Base-by-base conservation (phyloP, 2,113 vertebrate species). In the Microtus oregoni region DNA sequence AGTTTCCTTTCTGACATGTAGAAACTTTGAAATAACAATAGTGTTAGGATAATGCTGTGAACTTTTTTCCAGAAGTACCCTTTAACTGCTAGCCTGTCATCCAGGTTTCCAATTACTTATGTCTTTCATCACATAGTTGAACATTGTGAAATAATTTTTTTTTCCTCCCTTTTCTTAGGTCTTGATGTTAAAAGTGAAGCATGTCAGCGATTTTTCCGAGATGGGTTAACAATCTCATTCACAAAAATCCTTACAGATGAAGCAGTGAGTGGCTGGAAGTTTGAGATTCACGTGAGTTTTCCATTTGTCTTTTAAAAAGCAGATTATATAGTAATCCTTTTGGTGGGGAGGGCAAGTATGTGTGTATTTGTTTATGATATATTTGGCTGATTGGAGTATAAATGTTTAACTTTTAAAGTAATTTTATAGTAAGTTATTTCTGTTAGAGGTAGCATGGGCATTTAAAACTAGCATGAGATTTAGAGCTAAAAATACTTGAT, bases 241-340 rank as follows among this genome's bases (percentile, higher is more conserved):
- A 99, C 99, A 97, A 99, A 99, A 99, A 99, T 99, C 98, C 99
- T 99, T 98, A 99, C 99, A 76, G 99, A 99, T 76, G 99, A 99
- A 98, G 99, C 99, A 96, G 99, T 99, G 98, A 99, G 99, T 50
- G 99, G 99, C 97, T 99, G 99, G 99, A 99, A 99, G 98, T 99
- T 99, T 99, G 99, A 99, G 97, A 99, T 99, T 98, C 99, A 99
- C 98, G 99, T 99, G 98, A 99, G 99, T 99, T 96, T 95, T 96
- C 26, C 30, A 28, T 95, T 92, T 96, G 47, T 82, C 52, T 90
- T 95, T 79, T 28, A 75, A 86, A 86, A 79, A 70, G 72, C 9
- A 90, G 5, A 58, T 92, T 93, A 91, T 10, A 24, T 81, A 47
- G 38, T 92, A 24, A 86, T 89, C 28, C 41, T 72, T 38, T 85